Evolutionary conservation across 37 sponge, comb jelly and placozoan genomes (phyloP).

Genomic region (Geodia barretti): DNA sequence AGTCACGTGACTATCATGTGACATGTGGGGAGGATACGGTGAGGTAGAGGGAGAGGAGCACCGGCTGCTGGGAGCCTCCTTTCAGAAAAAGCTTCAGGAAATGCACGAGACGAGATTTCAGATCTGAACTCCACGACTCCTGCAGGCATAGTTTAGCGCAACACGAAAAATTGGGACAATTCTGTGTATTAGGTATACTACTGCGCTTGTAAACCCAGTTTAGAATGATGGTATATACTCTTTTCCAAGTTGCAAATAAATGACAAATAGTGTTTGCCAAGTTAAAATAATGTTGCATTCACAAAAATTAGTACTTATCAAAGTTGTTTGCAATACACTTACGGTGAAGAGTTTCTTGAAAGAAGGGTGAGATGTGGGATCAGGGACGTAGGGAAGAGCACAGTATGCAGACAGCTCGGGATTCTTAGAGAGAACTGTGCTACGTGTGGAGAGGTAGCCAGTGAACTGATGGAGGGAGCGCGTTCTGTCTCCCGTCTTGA

Average conservation of each 20-base stretch:
- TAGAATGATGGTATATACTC: neutral
- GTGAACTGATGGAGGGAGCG: slow-evolving; percentile 57
- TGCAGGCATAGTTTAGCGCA: too few species aligned
- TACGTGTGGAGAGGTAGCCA: slow-evolving; percentile 63
- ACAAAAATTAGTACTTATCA: too few species aligned
- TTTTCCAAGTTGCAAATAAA: too few species aligned
- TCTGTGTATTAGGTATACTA: neutral
- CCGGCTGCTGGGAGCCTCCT: neutral
- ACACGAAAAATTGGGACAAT: too few species aligned
- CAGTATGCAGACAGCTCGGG: slow-evolving; percentile 71
- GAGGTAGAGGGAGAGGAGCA: slow-evolving; percentile 36
- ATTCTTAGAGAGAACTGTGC: slow-evolving; percentile 44
- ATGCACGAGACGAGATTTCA: slow-evolving; percentile 43
- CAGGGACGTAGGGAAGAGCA: slow-evolving; percentile 82
- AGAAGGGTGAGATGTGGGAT: slow-evolving; percentile 67
- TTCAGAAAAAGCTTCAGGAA: slow-evolving; percentile 40
- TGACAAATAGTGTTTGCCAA: too few species aligned
- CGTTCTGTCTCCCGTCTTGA: slow-evolving; percentile 20
- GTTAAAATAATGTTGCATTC: neutral
- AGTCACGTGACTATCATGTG: neutral
- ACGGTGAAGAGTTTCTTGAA: slow-evolving; percentile 78
- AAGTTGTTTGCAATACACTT: too few species aligned
- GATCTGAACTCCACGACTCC: slow-evolving; percentile 63
- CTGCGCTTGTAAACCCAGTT: neutral
- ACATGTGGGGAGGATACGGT: slow-evolving; percentile 17